A percentile compares a stretch with the other conserved stretches of the same genome.
phyloP scores from a whole-genome alignment of 2,888 invertebrate genomes.

The Himalopsyche tibetana region DNA sequence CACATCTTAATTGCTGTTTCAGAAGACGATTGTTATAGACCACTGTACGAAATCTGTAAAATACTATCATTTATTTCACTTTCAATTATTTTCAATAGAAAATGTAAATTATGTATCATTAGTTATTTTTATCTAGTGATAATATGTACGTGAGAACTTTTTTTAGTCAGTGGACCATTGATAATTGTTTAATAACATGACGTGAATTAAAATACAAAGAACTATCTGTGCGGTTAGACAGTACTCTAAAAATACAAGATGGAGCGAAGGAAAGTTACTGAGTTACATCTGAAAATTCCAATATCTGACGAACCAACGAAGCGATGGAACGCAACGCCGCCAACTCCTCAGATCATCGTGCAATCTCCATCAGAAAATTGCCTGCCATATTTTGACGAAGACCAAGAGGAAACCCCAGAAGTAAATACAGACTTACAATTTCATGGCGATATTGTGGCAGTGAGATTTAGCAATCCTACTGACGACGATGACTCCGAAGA shows the following conservation, averaged over 20 bases:
- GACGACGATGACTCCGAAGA: conserved; percentile 46
- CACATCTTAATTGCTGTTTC: too few species aligned
- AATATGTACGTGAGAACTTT: too few species aligned
- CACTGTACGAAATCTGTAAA: too few species aligned
- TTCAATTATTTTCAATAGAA: too few species aligned
- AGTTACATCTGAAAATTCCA: conserved; percentile 57
- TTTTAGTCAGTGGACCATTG: too few species aligned
- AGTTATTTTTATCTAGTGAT: too few species aligned
- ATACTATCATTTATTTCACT: too few species aligned
- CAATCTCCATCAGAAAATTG: conserved; percentile 59
- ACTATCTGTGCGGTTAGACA: too few species aligned
- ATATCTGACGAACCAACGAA: conserved; percentile 46
- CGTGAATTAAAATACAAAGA: too few species aligned
- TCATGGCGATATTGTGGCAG: neutral
- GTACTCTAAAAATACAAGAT: conserved; percentile 36
- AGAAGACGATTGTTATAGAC: too few species aligned
- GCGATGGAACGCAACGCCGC: neutral
- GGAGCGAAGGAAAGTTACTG: conserved; percentile 55
- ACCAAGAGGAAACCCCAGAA: conserved; percentile 37
- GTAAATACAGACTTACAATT: neutral
- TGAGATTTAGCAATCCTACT: conserved; percentile 8
- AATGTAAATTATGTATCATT: too few species aligned
- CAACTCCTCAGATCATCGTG: conserved; percentile 60
- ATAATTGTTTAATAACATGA: too few species aligned
- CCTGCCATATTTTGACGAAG: conserved; percentile 61